Percentiles rank a stretch among this genome's conserved stretches.
phyloP scores from a whole-genome alignment of 35 echinoderm and acorn worm species.

The Holothuria glaberrima region DNA sequence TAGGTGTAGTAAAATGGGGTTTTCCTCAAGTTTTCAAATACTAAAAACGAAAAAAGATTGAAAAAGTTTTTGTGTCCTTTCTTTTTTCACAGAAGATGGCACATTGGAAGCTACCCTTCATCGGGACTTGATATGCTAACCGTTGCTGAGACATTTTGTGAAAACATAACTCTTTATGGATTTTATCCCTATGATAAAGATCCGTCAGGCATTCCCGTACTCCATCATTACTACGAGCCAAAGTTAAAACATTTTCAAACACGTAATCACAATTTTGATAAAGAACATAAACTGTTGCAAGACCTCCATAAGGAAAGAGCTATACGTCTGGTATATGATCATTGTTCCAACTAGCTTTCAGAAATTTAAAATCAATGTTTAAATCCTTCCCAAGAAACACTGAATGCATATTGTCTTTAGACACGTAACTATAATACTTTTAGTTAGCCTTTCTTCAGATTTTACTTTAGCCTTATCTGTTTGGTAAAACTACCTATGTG shows the following conservation, averaged over 20 bases:
- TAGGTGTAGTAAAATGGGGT: too few species aligned
- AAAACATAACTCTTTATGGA: constrained; percentile 12
- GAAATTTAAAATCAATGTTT: too few species aligned
- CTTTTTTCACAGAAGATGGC: neutral
- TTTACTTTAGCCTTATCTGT: too few species aligned
- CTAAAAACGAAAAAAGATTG: too few species aligned
- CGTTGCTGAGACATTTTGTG: constrained; percentile 9
- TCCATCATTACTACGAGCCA: constrained; percentile 33
- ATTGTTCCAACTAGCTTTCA: neutral
- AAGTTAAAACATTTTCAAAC: neutral
- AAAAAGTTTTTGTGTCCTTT: too few species aligned
- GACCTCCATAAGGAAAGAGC: neutral
- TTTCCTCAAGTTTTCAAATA: too few species aligned
- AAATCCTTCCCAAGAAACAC: too few species aligned
- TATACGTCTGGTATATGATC: neutral
- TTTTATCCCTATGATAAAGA: constrained; percentile 31
- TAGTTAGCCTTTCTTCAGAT: too few species aligned
- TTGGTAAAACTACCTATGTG: too few species aligned
- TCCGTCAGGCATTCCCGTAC: neutral
- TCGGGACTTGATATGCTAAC: neutral
- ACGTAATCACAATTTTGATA: neutral
- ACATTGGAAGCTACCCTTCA: neutral
- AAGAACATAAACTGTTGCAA: neutral
- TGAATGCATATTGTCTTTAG: too few species aligned
- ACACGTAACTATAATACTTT: too few species aligned